These are phyloP conservation scores for Lepus europaeus DNA, from an alignment of 2,113 vertebrate genomes.

Conservation along the genomic window DNA sequence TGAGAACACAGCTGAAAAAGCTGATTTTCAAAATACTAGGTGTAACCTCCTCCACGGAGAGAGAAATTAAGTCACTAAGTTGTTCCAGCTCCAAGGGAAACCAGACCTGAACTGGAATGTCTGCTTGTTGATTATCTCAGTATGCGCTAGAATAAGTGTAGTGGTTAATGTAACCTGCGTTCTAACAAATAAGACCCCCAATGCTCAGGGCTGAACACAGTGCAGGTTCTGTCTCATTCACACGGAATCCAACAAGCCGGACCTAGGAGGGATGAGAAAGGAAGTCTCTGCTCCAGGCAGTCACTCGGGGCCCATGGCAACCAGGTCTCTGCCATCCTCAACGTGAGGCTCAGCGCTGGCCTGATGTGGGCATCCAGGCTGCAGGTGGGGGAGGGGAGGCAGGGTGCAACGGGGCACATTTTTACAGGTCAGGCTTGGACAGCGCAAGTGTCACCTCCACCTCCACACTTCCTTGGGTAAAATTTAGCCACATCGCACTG, in stretches of 20 bases:
- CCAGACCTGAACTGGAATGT: not conserved
- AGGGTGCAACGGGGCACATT: not conserved
- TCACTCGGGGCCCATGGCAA: not conserved
- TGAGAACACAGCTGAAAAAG: conserved; percentile 37
- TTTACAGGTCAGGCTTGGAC: not conserved
- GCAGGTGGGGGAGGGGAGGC: not conserved
- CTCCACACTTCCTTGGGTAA: not conserved
- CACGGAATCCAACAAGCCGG: not conserved
- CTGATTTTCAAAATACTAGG: conserved; percentile 44
- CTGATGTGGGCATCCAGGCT: not conserved
- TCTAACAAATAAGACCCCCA: not conserved
- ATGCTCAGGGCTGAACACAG: not conserved
- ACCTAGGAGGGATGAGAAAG: not conserved
- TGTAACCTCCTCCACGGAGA: conserved; percentile 9
- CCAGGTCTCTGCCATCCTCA: not conserved
- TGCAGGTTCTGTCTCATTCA: not conserved
- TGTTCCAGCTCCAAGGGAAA: conserved; percentile 27
- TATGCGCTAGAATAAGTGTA: not conserved
- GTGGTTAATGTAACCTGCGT: not conserved
- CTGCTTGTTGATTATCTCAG: not conserved
- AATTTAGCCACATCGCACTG: not conserved
- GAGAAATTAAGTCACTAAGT: conserved; percentile 40
- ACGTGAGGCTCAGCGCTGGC: not conserved
- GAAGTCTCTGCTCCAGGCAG: not conserved
- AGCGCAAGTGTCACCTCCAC: not conserved